Evolutionary conservation across 2,888 invertebrate genomes (phyloP), one percentile per base, ranked within the genome.

Genomic region (Mystacides longicornis): DNA sequence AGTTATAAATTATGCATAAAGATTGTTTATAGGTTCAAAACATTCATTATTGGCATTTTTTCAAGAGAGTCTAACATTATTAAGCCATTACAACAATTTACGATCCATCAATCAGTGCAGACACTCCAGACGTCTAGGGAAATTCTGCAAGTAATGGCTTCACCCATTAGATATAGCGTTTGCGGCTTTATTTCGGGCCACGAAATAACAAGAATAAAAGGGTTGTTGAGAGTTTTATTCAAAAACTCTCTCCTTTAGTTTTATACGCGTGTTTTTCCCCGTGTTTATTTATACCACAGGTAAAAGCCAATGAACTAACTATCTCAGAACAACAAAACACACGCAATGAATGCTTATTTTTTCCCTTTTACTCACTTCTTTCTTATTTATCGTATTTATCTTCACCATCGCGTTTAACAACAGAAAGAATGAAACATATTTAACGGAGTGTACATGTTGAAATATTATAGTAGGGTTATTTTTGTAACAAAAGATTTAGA

Each of bases 141-240:
- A 48, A 48, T 54, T 54, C 49, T 54, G 54, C 54, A 54, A 54
- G 54, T 54, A 54, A 54, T 54, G 54, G 49, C 49, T 31, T 33
- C 23, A n/a, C 54, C 43, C 54, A 54, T 54, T 54, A 49, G 43
- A 54, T 54, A 21, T 42, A 49, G 37, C 49, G 49, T 42, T 54
- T 21, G 20, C 18, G 21, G 18, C 54, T 43, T n/a, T 49, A 49
- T 37, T 37, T 18, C n/a, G 49, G 16, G 49, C 7, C 14, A 37
- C 37, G 14, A 14, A 37, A 27, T 27, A 27, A 7, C 5, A 7
- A 27, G 27, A n/a, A 37, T 14, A 37, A 37, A 37, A 37, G 37
- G 37, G 37, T 37, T 37, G 37, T 27, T 11, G 27, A 37, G 37
- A 37, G 37, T 37, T 37, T 37, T 37, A 37, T 37, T 37, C 16